A percentile compares a stretch with the other conserved stretches of the same genome.
Evolutionary conservation across 2,888 invertebrate species (phyloP).

Genomic region (Luffia ferchaultella): DNA sequence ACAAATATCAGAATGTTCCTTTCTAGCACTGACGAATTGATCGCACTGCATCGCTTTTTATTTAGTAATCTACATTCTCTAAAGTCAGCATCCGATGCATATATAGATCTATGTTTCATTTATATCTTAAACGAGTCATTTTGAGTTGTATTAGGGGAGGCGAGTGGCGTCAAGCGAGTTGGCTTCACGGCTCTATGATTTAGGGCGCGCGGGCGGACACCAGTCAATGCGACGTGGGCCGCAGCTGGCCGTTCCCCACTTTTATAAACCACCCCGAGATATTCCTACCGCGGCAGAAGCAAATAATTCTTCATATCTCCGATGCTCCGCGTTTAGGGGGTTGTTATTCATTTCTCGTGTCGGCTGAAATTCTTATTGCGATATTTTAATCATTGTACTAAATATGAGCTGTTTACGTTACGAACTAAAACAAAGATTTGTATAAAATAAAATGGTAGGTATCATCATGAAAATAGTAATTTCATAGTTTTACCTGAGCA

Average conservation of each 20-base stretch:
- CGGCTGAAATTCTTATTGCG: not conserved
- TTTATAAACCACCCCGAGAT: not conserved
- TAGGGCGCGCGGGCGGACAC: constrained; percentile 26
- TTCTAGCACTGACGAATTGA: too few species aligned
- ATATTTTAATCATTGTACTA: constrained; percentile 5
- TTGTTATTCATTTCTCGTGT: not conserved
- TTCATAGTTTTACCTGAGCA: too few species aligned
- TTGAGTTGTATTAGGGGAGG: constrained; percentile 38
- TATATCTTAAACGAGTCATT: not conserved
- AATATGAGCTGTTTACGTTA: too few species aligned
- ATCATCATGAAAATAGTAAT: too few species aligned
- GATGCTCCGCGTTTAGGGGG: not conserved
- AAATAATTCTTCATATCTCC: not conserved
- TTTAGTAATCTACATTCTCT: too few species aligned
- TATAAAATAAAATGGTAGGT: too few species aligned
- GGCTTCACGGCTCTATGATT: constrained; percentile 55
- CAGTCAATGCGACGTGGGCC: constrained; percentile 1
- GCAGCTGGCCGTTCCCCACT: constrained; percentile 1
- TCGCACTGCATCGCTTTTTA: too few species aligned
- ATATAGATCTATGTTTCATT: not conserved
- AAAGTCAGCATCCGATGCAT: not conserved
- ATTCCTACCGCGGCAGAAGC: not conserved
- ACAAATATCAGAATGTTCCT: not conserved
- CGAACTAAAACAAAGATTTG: too few species aligned
- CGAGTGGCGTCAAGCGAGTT: constrained; percentile 23